Evolutionary conservation across 1,140 invertebrate genomes (phyloP).

Genomic region (Aphaenogaster ashmeadi): DNA sequence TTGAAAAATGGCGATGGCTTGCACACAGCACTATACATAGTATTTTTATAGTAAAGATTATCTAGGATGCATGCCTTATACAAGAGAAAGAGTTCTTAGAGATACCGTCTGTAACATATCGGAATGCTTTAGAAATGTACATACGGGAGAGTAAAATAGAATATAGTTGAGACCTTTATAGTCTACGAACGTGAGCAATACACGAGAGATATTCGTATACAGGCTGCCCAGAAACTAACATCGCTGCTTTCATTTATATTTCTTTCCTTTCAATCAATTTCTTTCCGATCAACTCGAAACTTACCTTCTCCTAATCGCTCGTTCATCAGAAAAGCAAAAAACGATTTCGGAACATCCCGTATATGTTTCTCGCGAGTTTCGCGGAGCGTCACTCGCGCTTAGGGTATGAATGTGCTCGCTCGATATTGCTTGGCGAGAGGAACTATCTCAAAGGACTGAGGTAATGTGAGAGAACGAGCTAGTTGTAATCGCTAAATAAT

Average conservation of each 20-base stretch:
- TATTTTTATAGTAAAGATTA: constrained; percentile 81
- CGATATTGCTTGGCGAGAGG: constrained; percentile 75
- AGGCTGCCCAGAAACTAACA: neutral
- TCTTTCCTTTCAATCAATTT: neutral
- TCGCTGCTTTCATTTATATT: neutral
- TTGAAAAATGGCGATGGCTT: constrained; percentile 78
- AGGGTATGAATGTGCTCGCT: constrained; percentile 11
- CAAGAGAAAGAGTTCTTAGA: constrained; percentile 57
- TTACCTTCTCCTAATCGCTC: neutral
- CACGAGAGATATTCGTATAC: constrained; percentile 46
- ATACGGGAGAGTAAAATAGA: constrained; percentile 38
- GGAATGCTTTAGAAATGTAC: constrained; percentile 57
- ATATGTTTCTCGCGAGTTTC: constrained; percentile 17
- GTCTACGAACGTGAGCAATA: constrained; percentile 70
- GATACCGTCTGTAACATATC: constrained; percentile 65
- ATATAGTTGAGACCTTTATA: constrained; percentile 65
- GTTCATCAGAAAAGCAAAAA: neutral
- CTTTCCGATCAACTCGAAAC: neutral
- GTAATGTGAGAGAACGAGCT: constrained; percentile 79
- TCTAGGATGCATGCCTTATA: constrained; percentile 78
- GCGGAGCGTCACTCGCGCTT: constrained; percentile 11
- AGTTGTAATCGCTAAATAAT: constrained; percentile 64
- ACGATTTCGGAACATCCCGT: constrained; percentile 1
- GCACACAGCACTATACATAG: constrained; percentile 75
- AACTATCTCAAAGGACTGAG: constrained; percentile 83